These are phyloP conservation scores for Lagodon rhomboides DNA, from an alignment of 2,797 vertebrate genomes.

Conservation along the genomic window DNA sequence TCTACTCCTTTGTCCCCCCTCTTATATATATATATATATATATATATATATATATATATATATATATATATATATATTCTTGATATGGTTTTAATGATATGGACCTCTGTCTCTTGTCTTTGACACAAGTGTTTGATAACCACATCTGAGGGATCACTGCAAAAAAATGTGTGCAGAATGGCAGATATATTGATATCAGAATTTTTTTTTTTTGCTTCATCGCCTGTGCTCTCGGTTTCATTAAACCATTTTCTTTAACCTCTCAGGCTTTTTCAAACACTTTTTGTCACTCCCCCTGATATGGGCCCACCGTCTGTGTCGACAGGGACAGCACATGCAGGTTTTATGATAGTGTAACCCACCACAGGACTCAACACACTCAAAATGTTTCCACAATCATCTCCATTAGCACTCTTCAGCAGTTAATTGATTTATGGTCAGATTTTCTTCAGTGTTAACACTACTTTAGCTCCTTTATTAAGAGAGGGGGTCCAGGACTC, in stretches of 20 bases:
- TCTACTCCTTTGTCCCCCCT: constrained; percentile 1
- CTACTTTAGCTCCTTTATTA: constrained; percentile 61
- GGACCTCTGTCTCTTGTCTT: background rate
- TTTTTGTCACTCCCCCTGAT: constrained; percentile 7
- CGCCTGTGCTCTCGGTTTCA: constrained; percentile 2
- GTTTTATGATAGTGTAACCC: constrained; percentile 22
- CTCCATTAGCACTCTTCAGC: constrained; percentile 71
- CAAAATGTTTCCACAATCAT: constrained; percentile 64
- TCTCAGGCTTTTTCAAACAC: constrained; percentile 1
- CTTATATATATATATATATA: too few relatives aligned
- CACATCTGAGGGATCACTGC: too few relatives aligned
- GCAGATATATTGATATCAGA: too few relatives aligned
- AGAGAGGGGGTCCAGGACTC: constrained; percentile 12
- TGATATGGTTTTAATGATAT: constrained; percentile 19
- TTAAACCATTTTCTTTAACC: constrained; percentile 12
- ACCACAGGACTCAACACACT: constrained; percentile 19
- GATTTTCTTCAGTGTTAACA: constrained; percentile 72
- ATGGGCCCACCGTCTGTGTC: constrained; percentile 9
- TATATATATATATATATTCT: too few relatives aligned
- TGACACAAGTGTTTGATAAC: too few relatives aligned
- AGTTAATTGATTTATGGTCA: constrained; percentile 78
- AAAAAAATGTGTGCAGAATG: too few relatives aligned
- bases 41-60: too few relatives aligned
- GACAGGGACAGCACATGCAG: constrained; percentile 20
- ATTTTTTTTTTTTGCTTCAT: background rate